Evolutionary conservation across 30 jellyfish, hydroid and myxozoan species (phyloP), one percentile per base, ranked within the genome.

Genomic region (Turritopsis rubra): DNA sequence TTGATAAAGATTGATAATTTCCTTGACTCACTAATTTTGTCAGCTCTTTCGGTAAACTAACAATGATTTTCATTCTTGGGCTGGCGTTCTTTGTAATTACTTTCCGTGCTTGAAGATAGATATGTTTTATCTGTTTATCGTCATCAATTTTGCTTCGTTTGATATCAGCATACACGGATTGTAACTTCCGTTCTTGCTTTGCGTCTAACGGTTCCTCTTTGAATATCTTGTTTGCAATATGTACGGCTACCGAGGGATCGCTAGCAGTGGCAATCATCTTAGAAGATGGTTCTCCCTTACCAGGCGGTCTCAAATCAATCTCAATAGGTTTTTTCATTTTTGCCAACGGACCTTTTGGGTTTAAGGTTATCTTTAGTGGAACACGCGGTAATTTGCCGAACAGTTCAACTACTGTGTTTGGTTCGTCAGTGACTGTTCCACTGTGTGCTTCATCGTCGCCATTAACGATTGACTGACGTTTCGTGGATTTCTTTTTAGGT

Each of bases 341-440:
- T 52, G 99, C 99, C 29, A 93, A 75, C 53, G 99, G 99, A 8
- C 99, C 99, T 54, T 89, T 85, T 17, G 99, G 99, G 80, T 93
- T 93, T 68, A 93, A 86, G n/a, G 96, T 93, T n/a, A 93, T 93
- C 71, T 93, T 87, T 16, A 93, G 90, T 28, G 99, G 99, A 27
- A 93, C 99, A 65, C 95, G 92, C 19, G 99, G 99, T 41, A 93
- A 89, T 79, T 93, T 93, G 0, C 99, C 99, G 0, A 95, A 94
- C 21, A 93, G 85, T 72, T 93, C 97, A 1, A 93, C 99, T 1
- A 93, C 87, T 0, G 99, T 93, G 65, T 84, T 90, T 3, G 99
- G 99, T n/a, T 22, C 86, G 24, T 75, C 81, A 13, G 13, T 41
- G 5, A 5, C 60, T 3, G 60, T 41, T 9, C 30, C 93, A 22